A percentile compares a stretch with the other conserved stretches of the same genome.
Evolutionary conservation across 2,797 vertebrate species (phyloP).

Genomic region (Enteromius fasciolatus): DNA sequence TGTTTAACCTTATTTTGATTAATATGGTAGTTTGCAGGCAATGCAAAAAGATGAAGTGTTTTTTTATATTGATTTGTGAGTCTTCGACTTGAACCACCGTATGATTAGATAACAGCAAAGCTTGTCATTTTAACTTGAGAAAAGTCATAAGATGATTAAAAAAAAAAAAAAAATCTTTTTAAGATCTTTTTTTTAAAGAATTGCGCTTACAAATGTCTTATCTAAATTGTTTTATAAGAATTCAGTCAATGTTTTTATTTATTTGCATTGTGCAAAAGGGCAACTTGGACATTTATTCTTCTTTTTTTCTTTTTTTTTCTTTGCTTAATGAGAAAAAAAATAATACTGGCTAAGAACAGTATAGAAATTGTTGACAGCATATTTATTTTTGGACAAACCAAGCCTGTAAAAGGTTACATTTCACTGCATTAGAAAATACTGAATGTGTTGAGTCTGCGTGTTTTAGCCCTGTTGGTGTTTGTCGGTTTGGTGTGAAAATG

Average conservation of each 20-base stretch:
- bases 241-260: background rate
- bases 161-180: too few species aligned
- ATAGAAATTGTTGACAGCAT: background rate
- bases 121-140: background rate
- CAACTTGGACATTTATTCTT: background rate
- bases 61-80: background rate
- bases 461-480: background rate
- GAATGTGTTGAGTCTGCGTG: background rate
- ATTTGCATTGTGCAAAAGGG: too few species aligned
- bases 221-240: background rate
- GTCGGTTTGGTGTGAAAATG: constrained; percentile 7
- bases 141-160: background rate
- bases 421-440: background rate
- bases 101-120: background rate
- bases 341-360: background rate
- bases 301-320: background rate
- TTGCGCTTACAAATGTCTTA: background rate
- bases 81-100: background rate
- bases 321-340: background rate
- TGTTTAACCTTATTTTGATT: background rate
- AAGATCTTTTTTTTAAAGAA: too few species aligned
- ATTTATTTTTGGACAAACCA: background rate
- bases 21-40: background rate
- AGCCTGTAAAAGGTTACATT: too few species aligned
- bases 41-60: background rate